These are phyloP conservation scores for Lycocorax pyrrhopterus DNA, from an alignment of 2,113 vertebrate genomes.

Conservation along the genomic window DNA sequence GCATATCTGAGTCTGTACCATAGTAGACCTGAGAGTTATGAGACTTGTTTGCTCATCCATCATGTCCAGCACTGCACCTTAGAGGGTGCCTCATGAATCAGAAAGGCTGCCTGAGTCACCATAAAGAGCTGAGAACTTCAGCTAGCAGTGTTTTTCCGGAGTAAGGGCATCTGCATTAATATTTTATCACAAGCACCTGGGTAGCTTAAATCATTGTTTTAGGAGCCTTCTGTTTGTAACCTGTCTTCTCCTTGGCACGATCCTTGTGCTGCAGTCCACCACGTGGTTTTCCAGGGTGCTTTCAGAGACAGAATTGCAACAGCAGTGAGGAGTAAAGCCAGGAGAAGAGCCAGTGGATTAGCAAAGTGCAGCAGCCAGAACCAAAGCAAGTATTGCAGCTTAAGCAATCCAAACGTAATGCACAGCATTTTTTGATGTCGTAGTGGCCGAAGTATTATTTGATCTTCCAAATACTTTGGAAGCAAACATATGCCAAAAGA, in stretches of 20 bases:
- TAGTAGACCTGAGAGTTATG: neutral
- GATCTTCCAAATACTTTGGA: neutral
- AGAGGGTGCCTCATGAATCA: neutral
- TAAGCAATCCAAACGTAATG: neutral
- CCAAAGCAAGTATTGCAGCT: neutral
- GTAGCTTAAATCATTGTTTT: neutral
- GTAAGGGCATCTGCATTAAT: neutral
- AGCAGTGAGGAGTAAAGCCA: neutral
- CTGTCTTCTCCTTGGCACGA: neutral
- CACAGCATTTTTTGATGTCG: rapidly evolving
- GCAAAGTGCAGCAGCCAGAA: neutral
- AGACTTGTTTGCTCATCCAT: neutral
- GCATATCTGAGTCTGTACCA: neutral
- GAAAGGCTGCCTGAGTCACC: neutral
- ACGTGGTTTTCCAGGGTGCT: neutral
- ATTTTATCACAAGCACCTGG: neutral
- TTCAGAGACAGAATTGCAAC: neutral
- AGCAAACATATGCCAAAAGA: neutral
- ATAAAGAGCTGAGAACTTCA: neutral
- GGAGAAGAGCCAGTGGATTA: neutral
- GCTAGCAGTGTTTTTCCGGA: neutral
- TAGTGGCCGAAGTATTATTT: neutral
- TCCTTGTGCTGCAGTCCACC: neutral
- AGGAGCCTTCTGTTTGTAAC: neutral
- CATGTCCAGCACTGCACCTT: neutral